Percentiles rank a stretch among this genome's conserved stretches.
Conservation (phyloP, 2,113 vertebrate genomes). For the Alexandromys fortis region DNA sequence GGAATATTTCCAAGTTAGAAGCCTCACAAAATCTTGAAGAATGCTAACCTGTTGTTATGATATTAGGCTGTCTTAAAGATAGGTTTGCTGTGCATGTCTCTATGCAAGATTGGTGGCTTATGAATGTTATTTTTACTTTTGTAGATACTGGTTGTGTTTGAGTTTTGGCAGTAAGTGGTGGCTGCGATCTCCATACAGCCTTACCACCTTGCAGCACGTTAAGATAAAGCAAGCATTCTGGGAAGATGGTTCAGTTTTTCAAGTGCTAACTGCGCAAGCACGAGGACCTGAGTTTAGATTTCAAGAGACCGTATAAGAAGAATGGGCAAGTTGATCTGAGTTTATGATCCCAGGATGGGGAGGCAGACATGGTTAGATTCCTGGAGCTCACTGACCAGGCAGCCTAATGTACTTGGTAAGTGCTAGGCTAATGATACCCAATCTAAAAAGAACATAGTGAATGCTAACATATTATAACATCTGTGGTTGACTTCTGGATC, state of each 20-base stretch:
- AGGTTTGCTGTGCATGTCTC: background rate
- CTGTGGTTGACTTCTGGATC: background rate
- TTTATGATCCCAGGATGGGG: background rate
- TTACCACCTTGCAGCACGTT: background rate
- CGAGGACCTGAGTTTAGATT: background rate
- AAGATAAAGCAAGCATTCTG: background rate
- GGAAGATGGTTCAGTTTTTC: background rate
- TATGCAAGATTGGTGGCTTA: background rate
- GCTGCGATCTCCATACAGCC: background rate
- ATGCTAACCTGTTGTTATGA: background rate
- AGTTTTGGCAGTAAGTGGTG: background rate
- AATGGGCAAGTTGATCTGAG: background rate
- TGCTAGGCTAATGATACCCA: background rate
- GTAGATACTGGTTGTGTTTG: background rate
- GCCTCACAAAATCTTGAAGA: background rate
- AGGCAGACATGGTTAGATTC: background rate
- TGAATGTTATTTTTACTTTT: background rate
- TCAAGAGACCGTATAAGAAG: background rate
- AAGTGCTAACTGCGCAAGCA: background rate
- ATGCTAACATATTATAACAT: background rate
- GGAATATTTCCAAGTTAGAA: constrained; percentile 13
- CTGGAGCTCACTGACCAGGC: background rate
- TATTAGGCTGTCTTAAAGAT: background rate
- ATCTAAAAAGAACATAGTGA: background rate
- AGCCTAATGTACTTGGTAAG: background rate